Evolutionary conservation across 2,797 vertebrate species (phyloP), one percentile per base, ranked within the genome.

Genomic region (Xenentodon cancila): DNA sequence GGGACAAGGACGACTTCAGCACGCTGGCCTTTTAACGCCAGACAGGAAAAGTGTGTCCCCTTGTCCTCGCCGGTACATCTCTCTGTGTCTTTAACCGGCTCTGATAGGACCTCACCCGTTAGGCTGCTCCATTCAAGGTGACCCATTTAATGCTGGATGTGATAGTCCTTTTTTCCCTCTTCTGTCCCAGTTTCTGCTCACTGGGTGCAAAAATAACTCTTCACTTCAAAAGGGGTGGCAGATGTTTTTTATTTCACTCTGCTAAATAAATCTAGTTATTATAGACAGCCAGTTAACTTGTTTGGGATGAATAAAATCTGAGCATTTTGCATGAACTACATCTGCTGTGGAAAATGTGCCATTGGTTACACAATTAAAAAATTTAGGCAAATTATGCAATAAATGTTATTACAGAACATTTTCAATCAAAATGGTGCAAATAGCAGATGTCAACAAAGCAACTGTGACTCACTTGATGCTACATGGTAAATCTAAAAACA

Each of bases 131-230:
- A 74, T 78, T 90, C 88, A 91, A 92, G 91, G 91, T 92, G 92
- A 91, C 93, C 92, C 71, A 93, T 86, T 92, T 93, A 88, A 77
- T 34, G 71, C 74, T 66, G 43, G 76, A 84, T 78, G 80, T 80
- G 76, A 81, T 88, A 77, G 87, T 87, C 82, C 80, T 86, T 80
- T 73, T 25, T 86, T 80, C 68, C 71, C 75, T 82, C 71, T 71
- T 50, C 72, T 75, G 90, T 85, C 88, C 91, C 83, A 90, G 73
- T 90, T 92, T 87, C 86, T 73, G 66, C 68, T 85, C 82, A 77
- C 71, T 66, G 64, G 75, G 71, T 82, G 76, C 88, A 86, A 87
- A 92, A 92, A 92, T 92, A 91, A 89, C 89, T 76, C 71, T 69
- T 88, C 77, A 68, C 58, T 79, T 87, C 84, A 82, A 82, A 86